Conservation (phyloP, 2,888 invertebrate species). For the Latrodectus hesperus region DNA sequence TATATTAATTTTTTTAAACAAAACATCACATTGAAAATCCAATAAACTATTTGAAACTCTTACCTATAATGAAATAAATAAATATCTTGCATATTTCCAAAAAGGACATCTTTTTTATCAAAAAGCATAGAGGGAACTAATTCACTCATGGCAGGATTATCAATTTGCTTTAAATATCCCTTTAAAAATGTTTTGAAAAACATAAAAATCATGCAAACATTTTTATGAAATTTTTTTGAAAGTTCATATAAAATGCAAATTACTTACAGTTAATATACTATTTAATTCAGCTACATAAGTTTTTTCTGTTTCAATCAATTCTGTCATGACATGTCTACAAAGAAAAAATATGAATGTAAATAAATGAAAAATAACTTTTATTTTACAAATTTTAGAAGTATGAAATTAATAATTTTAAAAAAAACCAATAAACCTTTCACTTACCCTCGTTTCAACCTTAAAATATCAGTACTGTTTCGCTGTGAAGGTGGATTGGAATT, state of each 20-base stretch:
- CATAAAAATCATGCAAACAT: neutral
- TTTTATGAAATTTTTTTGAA: neutral
- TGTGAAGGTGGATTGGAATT: conserved; percentile 34
- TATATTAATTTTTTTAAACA: no score
- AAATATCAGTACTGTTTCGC: conserved; percentile 61
- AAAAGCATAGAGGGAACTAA: conserved; percentile 85
- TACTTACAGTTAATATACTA: conserved; percentile 86
- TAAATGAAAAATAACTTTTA: neutral
- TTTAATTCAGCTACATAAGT: conserved; percentile 95
- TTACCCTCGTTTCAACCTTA: conserved; percentile 68
- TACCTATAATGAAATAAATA: conserved; percentile 90
- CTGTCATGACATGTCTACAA: conserved; percentile 87
- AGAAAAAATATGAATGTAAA: neutral
- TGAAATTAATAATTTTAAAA: neutral
- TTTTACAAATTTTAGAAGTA: neutral
- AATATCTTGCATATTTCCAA: conserved; percentile 94
- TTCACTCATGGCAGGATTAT: conserved; percentile 85
- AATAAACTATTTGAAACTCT: neutral
- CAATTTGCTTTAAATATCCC: conserved; percentile 92
- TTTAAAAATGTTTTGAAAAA: conserved; percentile 75
- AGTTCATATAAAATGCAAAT: neutral
- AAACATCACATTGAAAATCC: no score
- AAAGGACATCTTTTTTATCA: conserved; percentile 88
- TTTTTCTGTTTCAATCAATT: conserved; percentile 93
- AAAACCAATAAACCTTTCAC: neutral